Evolutionary conservation across 2,113 vertebrate genomes (phyloP), one percentile per base, ranked within the genome.

Genomic region (Dolichotis patagonum): DNA sequence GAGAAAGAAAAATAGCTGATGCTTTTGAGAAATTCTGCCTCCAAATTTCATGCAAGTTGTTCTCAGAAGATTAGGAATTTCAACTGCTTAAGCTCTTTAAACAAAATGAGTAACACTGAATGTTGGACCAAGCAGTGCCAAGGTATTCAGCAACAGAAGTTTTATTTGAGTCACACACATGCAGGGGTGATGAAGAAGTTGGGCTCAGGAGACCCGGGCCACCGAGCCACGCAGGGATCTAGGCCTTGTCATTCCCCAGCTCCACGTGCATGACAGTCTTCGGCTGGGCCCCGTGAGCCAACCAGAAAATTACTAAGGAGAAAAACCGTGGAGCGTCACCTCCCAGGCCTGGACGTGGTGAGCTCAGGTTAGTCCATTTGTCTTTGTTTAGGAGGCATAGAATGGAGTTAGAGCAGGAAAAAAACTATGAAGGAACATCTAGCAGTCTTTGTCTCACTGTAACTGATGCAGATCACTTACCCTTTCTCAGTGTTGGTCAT

Each of bases 131-230:
- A 87, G 13, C 7, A 43, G 19, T 46, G 6, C 7, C 7, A 67
- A 67, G 13, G 2, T 87, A 54, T 78, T 67, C 30, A 56, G 69
- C 5, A 67, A 26, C 14, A 56, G n/a, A 54, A 13, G 0, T 41
- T 69, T 69, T 43, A 38, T 38, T n/a, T 41, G 19, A 5, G 14
- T 87, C 3, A 46, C 6, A 58, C 3, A n/a, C 6, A 46, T 56
- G 63, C 38, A 46, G 22, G 14, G 20, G 14, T 8, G 26, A 7
- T 81, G 22, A 78, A 65, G 30, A 80, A 6, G 5, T 16, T 56
- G 49, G 0, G 2, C 2, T 67, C 8, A 30, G 38, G 22, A 69
- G 13, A 9, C 46, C 69, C 3, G 3, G 3, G 9, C 1, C 38
- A 8, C 3, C 43, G 30, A 26, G 20, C 22, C 28, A 43, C 3